phyloP scores from a whole-genome alignment of 2,113 vertebrate species.

The Ctenomys sociabilis region DNA sequence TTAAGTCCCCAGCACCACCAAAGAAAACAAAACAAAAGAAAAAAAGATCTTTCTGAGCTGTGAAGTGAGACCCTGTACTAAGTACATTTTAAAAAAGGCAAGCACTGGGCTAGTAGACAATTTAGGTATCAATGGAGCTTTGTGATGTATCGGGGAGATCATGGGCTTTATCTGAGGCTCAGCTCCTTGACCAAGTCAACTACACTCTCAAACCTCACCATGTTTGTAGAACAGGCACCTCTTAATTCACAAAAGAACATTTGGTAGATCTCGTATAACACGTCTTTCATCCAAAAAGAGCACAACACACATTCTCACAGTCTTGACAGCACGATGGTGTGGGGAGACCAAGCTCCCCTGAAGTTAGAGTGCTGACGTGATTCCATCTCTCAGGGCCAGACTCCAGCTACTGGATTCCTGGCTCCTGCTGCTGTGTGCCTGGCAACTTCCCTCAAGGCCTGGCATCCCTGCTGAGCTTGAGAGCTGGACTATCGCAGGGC shows the following conservation, averaged over 20 bases:
- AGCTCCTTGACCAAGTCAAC: neutral
- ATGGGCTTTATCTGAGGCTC: neutral
- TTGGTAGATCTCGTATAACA: neutral
- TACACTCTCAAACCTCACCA: neutral
- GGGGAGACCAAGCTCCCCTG: neutral
- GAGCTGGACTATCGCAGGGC: neutral
- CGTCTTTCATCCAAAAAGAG: slow-evolving; percentile 1
- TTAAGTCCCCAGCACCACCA: no score
- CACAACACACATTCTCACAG: neutral
- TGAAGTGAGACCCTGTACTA: no score
- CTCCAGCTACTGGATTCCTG: neutral
- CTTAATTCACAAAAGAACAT: neutral
- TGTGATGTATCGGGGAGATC: neutral
- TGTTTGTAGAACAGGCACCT: neutral
- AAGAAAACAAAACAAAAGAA: no score
- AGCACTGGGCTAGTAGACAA: neutral
- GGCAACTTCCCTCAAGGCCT: neutral
- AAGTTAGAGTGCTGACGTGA: neutral
- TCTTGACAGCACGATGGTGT: neutral
- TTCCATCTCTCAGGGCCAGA: neutral
- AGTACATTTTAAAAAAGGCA: neutral
- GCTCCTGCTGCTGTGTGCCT: neutral
- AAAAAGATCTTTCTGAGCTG: no score
- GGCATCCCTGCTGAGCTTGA: neutral
- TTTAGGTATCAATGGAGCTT: neutral